Conservation (phyloP, 1,140 invertebrate species). For the Eriosoma lanigerum region DNA sequence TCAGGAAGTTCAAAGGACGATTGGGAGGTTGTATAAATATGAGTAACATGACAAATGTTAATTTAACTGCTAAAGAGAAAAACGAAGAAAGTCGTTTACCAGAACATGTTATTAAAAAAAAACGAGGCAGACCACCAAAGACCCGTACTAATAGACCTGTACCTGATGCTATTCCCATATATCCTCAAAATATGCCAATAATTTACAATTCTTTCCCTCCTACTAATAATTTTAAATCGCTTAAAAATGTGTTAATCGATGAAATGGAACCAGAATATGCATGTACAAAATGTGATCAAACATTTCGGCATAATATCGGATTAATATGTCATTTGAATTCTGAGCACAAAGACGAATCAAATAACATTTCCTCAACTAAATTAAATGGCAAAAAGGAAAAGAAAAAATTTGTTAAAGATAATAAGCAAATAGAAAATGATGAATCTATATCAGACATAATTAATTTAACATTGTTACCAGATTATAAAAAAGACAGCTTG, state of each 20-base stretch:
- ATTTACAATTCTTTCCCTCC: background rate
- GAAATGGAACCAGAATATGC: constrained; percentile 40
- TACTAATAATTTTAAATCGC: background rate
- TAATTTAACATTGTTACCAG: constrained; percentile 24
- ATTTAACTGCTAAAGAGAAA: background rate
- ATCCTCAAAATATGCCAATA: background rate
- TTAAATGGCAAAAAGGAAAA: background rate
- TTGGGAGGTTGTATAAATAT: background rate
- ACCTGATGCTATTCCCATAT: constrained; percentile 4
- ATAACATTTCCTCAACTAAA: background rate
- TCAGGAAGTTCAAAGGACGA: constrained; percentile 16
- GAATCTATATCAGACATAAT: constrained; percentile 6
- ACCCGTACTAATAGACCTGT: background rate
- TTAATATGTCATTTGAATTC: constrained; percentile 19
- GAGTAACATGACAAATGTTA: background rate
- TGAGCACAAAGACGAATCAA: constrained; percentile 14
- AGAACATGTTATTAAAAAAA: background rate
- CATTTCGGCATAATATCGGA: constrained; percentile 41
- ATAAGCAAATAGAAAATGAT: background rate
- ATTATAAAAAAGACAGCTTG: constrained; percentile 33
- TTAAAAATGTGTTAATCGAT: constrained; percentile 7
- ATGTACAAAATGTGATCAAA: constrained; percentile 20
- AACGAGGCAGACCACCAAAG: background rate
- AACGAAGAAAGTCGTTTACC: background rate
- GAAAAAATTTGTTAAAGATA: background rate